Conservation (phyloP, 2,113 vertebrate species). For the Gallinago jamesoni region DNA sequence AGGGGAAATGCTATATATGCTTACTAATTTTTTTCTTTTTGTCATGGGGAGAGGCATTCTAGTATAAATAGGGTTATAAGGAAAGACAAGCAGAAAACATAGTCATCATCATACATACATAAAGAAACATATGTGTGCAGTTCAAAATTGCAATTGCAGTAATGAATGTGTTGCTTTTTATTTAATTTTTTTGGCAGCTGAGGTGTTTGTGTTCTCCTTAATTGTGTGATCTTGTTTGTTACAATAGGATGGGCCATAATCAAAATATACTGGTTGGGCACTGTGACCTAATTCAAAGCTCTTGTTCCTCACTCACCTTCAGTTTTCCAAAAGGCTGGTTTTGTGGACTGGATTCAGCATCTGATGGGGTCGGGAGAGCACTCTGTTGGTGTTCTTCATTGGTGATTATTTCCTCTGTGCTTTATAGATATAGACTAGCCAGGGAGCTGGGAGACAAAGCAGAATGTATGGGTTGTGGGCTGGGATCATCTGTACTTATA, state of each 20-base stretch:
- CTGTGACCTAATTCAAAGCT: background rate
- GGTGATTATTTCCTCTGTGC: background rate
- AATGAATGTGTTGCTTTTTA: background rate
- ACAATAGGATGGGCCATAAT: background rate
- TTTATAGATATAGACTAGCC: background rate
- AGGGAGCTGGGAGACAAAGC: background rate
- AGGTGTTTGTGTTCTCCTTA: background rate
- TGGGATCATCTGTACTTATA: background rate
- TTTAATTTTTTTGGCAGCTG: background rate
- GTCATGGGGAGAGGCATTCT: background rate
- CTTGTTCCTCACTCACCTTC: background rate
- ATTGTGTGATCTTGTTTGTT: background rate
- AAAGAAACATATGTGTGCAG: background rate
- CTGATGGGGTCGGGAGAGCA: background rate
- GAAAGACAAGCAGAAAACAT: background rate
- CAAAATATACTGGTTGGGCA: background rate
- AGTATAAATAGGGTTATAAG: background rate
- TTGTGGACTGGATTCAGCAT: background rate
- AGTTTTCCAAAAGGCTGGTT: background rate
- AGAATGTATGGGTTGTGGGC: background rate
- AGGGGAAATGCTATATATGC: background rate
- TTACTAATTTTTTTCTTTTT: background rate
- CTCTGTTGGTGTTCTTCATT: accelerated
- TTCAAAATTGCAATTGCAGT: background rate
- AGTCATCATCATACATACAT: background rate